Evolutionary conservation across 1,140 invertebrate genomes (phyloP).

Genomic region (Patella vulgata): DNA sequence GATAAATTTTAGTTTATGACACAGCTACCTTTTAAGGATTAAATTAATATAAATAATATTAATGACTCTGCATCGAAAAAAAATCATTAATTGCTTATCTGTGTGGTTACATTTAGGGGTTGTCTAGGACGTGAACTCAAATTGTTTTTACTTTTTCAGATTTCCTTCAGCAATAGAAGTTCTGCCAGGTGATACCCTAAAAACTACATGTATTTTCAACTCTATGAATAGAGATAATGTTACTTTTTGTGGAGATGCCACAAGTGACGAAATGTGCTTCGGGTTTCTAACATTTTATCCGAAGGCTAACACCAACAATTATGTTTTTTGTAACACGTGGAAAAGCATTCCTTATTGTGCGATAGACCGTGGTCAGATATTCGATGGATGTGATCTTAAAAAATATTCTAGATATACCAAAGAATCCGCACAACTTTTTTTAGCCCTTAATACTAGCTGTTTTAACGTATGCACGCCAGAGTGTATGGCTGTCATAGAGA

Average conservation of each 20-base stretch:
- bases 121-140: background rate
- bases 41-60: background rate
- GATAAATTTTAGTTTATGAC: background rate
- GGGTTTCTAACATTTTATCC: constrained; percentile 19
- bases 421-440: too few relatives aligned
- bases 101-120: background rate
- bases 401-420: too few relatives aligned
- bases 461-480: too few relatives aligned
- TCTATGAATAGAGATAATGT: background rate
- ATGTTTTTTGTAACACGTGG: too few relatives aligned
- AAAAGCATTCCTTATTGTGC: too few relatives aligned
- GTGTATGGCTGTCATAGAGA: too few relatives aligned
- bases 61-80: background rate
- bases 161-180: constrained; percentile 5
- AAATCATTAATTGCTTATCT: background rate
- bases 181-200: constrained; percentile 16
- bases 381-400: too few relatives aligned
- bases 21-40: background rate
- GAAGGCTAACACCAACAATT: constrained; percentile 20
- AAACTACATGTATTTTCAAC: constrained; percentile 15
- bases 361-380: too few relatives aligned
- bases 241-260: constrained; percentile 14
- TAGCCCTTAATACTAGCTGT: too few relatives aligned
- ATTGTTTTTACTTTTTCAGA: constrained; percentile 10
- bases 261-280: constrained; percentile 27